Evolutionary conservation across 2,888 invertebrate species (phyloP), one percentile per base, ranked within the genome.

Genomic region (Nymphalis polychloros): DNA sequence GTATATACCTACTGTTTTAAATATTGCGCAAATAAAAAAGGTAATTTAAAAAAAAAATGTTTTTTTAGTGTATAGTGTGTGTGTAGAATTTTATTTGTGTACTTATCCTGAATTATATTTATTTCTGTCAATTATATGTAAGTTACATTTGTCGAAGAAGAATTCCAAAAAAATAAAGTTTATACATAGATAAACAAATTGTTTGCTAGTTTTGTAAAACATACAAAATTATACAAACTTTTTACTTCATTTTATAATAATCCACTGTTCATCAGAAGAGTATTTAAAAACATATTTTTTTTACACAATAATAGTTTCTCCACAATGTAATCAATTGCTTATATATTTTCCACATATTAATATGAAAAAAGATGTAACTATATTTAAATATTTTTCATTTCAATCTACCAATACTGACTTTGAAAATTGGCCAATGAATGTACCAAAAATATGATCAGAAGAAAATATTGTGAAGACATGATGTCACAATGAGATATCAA

Each of bases 401-500:
- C 47, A 47, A 23, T 47, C 57, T 57, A 57, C 41, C 35, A 41
- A 20, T 20, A 53, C 35, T 1, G 41, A 46, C 46, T n/a, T 16
- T 60, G 47, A 23, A 47, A 57, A 41, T 19, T 57, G 41, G 19
- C 19, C 41, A 41, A 57, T 8, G 53, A 55, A 41, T 57, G 8
- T 13, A 57, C 13, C 5, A 35, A 35, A 57, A 41, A 10, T 57
- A 8, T n/a, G 35, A 57, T 57, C 20, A 41, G 57, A 57, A 57
- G 57, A 41, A 55, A 55, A 23, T 41, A 57, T 57, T 19, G 17
- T 19, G 19, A 7, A 57, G 35, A n/a, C 57, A 49, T 68, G 66
- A 64, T 61, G 74, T 73, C 72, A 74, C 75, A 77, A 79, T 78
- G 79, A 79, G 79, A 78, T 77, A 77, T 69, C 69, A 75, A 60